These are phyloP conservation scores for Reinhardtius hippoglossoides DNA, from an alignment of 2,113 vertebrate species.

Conservation along the genomic window DNA sequence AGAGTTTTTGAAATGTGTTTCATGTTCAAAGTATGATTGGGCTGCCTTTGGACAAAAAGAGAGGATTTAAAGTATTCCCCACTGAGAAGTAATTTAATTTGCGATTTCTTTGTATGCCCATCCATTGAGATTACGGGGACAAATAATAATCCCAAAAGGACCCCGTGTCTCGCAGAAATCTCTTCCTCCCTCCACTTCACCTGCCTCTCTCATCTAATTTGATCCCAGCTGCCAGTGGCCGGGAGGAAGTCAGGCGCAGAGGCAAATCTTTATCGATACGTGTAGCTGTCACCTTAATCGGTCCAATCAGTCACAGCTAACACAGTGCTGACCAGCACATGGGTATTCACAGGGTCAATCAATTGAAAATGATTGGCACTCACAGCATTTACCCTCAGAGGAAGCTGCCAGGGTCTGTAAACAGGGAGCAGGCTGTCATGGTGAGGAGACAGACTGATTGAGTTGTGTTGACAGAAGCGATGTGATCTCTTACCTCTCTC, in stretches of 20 bases:
- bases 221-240: constrained; percentile 24
- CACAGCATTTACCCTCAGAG: constrained; percentile 53
- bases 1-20: neutral
- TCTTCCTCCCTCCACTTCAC: constrained; percentile 20
- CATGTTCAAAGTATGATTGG: neutral
- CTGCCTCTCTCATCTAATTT: constrained; percentile 44
- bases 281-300: constrained; percentile 69
- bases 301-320: constrained; percentile 63
- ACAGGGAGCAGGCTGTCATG: neutral
- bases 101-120: neutral
- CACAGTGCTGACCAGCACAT: constrained; percentile 36
- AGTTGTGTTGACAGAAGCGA: constrained; percentile 48
- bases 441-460: constrained; percentile 41
- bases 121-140: constrained; percentile 1
- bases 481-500: constrained; percentile 88
- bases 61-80: neutral
- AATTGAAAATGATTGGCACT: constrained; percentile 69
- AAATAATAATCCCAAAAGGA: constrained; percentile 29
- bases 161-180: neutral
- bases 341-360: constrained; percentile 70
- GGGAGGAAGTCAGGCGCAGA: constrained; percentile 24
- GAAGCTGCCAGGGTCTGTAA: neutral
- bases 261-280: constrained; percentile 66
- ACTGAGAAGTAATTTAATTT: neutral
- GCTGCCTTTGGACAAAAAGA: neutral